Conservation (phyloP, 2,888 invertebrate species). For the Acleris holmiana region DNA sequence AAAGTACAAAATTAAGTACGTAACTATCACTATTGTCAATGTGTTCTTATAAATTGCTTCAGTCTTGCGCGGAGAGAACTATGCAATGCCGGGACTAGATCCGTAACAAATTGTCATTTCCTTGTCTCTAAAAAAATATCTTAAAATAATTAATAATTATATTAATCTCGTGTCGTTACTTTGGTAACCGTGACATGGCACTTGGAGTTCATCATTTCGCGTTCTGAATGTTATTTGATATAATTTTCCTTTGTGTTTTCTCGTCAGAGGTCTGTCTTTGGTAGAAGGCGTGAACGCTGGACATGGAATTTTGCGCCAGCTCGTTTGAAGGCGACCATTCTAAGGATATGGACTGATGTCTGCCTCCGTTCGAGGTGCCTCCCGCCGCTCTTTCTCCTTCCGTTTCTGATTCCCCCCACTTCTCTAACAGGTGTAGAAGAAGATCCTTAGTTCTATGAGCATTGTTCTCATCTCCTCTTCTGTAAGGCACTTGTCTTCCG, state of each 20-base stretch:
- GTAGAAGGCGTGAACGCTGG: slow-evolving; percentile 92
- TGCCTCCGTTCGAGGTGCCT: slow-evolving; percentile 74
- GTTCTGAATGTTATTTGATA: slow-evolving; percentile 55
- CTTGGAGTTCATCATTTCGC: slow-evolving; percentile 62
- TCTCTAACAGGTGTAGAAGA: slow-evolving; percentile 88
- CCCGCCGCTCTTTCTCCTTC: slow-evolving; percentile 79
- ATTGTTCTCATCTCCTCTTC: slow-evolving; percentile 82
- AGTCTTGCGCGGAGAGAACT: slow-evolving; percentile 64
- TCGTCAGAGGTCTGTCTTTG: slow-evolving; percentile 85
- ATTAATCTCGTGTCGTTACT: slow-evolving; percentile 69
- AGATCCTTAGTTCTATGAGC: slow-evolving; percentile 91
- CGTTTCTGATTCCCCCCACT: slow-evolving; percentile 88
- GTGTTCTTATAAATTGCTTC: slow-evolving; percentile 42
- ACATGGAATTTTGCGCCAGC: slow-evolving; percentile 90
- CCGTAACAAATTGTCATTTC: slow-evolving; percentile 63
- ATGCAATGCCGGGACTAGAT: slow-evolving; percentile 71
- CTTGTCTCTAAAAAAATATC: slow-evolving; percentile 36
- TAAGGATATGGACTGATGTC: slow-evolving; percentile 89
- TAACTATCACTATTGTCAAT: slow-evolving; percentile 18
- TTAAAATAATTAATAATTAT: slow-evolving; percentile 49
- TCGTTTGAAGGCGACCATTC: slow-evolving; percentile 90
- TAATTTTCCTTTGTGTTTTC: slow-evolving; percentile 72
- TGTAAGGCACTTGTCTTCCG: slow-evolving; percentile 73
- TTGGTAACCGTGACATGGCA: slow-evolving; percentile 81
- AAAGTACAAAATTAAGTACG: slow-evolving; percentile 31